phyloP scores from a whole-genome alignment of 2,888 invertebrate species.

The Globia sparganii region DNA sequence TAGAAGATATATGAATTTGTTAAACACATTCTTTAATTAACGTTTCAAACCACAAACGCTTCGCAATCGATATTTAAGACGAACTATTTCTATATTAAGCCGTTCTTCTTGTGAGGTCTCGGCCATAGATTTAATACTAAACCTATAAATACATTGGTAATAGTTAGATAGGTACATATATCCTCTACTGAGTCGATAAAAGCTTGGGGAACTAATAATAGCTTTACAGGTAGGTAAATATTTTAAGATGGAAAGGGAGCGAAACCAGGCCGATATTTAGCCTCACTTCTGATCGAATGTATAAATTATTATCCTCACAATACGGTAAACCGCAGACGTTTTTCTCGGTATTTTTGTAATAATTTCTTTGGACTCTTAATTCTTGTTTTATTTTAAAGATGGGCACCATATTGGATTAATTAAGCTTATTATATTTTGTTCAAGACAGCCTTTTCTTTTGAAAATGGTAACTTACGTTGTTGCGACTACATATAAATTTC shows the following conservation, averaged over 20 bases:
- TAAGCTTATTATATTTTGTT: too few relatives aligned
- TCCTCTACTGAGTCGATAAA: slow-evolving; percentile 36
- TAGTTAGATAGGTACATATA: slow-evolving; percentile 29
- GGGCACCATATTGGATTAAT: background rate
- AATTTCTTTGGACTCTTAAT: background rate
- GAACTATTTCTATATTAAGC: slow-evolving; percentile 41
- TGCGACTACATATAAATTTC: background rate
- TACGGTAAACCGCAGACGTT: background rate
- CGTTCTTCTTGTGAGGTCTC: slow-evolving; percentile 59
- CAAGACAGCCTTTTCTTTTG: background rate
- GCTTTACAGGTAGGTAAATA: slow-evolving; percentile 41
- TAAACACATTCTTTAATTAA: slow-evolving; percentile 69
- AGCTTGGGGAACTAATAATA: slow-evolving; percentile 50
- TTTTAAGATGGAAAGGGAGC: slow-evolving; percentile 14
- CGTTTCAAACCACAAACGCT: slow-evolving; percentile 61
- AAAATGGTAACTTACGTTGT: background rate
- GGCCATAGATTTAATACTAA: slow-evolving; percentile 17
- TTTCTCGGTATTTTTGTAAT: background rate
- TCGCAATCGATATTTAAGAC: slow-evolving; percentile 57
- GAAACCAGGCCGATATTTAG: slow-evolving; percentile 2
- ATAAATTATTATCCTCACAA: slow-evolving; percentile 11
- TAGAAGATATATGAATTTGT: slow-evolving; percentile 69
- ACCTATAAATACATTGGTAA: slow-evolving; percentile 36
- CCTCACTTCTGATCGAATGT: slow-evolving; percentile 1
- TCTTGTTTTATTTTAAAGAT: background rate